Percentiles rank a stretch among this genome's conserved stretches.
These are phyloP conservation scores for Limosa lapponica DNA, from an alignment of 2,797 vertebrate species.

Conservation along the genomic window DNA sequence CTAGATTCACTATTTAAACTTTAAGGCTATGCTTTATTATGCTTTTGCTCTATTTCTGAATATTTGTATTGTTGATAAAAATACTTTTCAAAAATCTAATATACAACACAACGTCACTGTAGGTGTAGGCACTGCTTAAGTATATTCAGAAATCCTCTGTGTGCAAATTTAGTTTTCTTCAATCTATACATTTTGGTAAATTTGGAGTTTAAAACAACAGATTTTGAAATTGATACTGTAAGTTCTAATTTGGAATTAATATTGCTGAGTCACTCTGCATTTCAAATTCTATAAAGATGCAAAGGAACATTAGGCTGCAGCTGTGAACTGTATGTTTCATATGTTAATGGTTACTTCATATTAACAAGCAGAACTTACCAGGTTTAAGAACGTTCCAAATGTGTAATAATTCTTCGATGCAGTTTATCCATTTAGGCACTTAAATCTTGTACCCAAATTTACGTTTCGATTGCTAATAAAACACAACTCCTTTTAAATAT, in stretches of 20 bases:
- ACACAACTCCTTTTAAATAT: constrained; percentile 73
- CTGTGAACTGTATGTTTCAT: neutral
- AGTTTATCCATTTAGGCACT: constrained; percentile 84
- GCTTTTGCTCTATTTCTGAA: constrained; percentile 57
- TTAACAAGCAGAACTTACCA: constrained; percentile 72
- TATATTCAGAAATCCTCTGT: constrained; percentile 62
- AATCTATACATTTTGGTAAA: constrained; percentile 62
- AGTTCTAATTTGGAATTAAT: constrained; percentile 23
- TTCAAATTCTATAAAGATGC: constrained; percentile 4
- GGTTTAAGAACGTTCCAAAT: constrained; percentile 55
- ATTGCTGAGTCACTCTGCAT: constrained; percentile 26
- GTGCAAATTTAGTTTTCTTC: constrained; percentile 69
- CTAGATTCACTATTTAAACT: constrained; percentile 33
- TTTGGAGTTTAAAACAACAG: neutral
- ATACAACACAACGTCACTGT: constrained; percentile 56
- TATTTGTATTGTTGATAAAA: constrained; percentile 58
- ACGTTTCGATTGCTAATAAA: constrained; percentile 66
- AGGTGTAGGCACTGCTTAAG: constrained; percentile 75
- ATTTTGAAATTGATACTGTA: neutral
- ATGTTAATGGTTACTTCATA: constrained; percentile 44
- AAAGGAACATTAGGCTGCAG: constrained; percentile 5
- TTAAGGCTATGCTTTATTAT: constrained; percentile 66
- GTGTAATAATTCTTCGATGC: constrained; percentile 21
- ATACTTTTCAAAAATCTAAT: constrained; percentile 60
- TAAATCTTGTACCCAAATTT: constrained; percentile 77